Evolutionary conservation across 2,888 invertebrate species (phyloP).

Genomic region (Salpingus planirostris): DNA sequence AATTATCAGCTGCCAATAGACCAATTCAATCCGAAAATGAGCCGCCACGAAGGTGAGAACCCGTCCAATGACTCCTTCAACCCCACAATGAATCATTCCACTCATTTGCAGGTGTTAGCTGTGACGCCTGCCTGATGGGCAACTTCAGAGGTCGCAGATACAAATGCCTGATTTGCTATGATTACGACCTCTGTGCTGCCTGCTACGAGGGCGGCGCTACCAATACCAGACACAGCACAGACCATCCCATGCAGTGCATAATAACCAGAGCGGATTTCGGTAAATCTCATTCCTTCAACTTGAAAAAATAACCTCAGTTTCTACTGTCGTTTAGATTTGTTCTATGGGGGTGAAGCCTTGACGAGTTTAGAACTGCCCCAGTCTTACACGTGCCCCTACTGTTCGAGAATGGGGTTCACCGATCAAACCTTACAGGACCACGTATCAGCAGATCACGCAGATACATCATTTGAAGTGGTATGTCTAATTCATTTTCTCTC

Average conservation of each 20-base stretch:
- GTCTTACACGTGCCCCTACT: constrained; percentile 96
- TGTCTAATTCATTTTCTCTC: too few relatives aligned
- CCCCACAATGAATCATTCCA: constrained; percentile 1
- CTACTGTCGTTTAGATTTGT: constrained; percentile 60
- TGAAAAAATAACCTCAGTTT: too few relatives aligned
- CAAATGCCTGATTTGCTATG: constrained; percentile 98
- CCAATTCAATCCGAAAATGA: too few relatives aligned
- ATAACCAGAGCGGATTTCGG: constrained; percentile 94
- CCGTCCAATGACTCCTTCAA: too few relatives aligned
- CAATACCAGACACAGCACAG: constrained; percentile 85
- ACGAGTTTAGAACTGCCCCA: constrained; percentile 86
- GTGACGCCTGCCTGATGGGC: constrained; percentile 97
- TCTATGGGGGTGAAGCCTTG: constrained; percentile 91
- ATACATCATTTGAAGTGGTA: constrained; percentile 84
- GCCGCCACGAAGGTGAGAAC: constrained; percentile 28
- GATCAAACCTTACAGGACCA: constrained; percentile 87
- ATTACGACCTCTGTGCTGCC: constrained; percentile 95
- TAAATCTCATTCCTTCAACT: constrained; percentile 38
- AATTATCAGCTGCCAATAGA: too few relatives aligned
- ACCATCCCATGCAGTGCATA: constrained; percentile 99
- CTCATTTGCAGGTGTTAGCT: constrained; percentile 83
- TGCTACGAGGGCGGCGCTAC: constrained; percentile 91
- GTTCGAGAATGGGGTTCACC: constrained; percentile 93
- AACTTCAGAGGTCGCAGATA: constrained; percentile 96
- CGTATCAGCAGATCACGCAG: constrained; percentile 84